Base-by-base conservation (phyloP, 2,113 vertebrate genomes). In the Elaphurus davidianus region DNA sequence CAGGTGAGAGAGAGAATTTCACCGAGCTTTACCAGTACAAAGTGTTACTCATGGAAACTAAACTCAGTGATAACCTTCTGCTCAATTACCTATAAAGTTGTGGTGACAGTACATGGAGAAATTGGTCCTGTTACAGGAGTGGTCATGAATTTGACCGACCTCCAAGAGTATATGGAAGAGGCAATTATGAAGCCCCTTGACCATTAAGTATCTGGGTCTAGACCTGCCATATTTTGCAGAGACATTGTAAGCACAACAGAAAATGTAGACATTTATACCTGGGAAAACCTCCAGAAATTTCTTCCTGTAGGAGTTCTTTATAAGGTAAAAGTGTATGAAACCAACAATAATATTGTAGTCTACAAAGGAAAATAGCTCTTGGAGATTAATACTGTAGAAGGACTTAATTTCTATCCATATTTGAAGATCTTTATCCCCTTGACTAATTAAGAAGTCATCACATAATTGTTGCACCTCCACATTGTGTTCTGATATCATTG, bases 181-280 rank as follows among this genome's bases (percentile, higher is more conserved):
- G 99, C 99, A 0, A 99, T 99, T 96, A 99, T 99, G 99, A 98
- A 99, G 76, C 99, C 99, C 0, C 99, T 99, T 13, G 99, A 99
- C 98, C 99, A 99, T 10, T 97, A 99, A 99, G 97, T 99, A 99
- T 98, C 98, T 99, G 97, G 99, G 99, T 97, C 99, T 99, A 86
- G 99, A 99, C 1, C 99, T 99, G 40, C 99, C 99, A 0, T 99
- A 99, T 98, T 99, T 99, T 91, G 97, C 99, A 28, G 97, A 28
- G 97, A 97, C 33, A 97, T 99, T 5, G 99, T 99, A 79, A 99
- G 99, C 98, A 99, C 99, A 0, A 99, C 99, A 0, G 99, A 99
- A 98, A 99, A 99, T 7, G 16, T 99, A 33, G 99, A 99, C 0
- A 99, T 99, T 10, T 99, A 99, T 98, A 99, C 99, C 94, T 99